phyloP scores from a whole-genome alignment of 2,888 invertebrate species.

The Archaeoteleia sp. region DNA sequence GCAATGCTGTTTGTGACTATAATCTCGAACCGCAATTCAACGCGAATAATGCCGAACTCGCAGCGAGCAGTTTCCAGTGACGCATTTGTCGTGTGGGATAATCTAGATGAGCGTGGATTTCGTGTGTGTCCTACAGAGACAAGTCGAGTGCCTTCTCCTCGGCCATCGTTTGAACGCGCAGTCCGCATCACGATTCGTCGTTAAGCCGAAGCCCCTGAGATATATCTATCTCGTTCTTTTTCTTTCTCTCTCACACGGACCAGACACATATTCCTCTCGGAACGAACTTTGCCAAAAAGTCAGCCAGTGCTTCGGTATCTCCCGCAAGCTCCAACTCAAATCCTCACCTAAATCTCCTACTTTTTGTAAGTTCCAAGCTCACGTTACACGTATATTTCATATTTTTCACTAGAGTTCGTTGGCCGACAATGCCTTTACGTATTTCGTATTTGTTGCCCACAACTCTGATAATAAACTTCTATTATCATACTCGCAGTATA shows the following conservation, averaged over 20 bases:
- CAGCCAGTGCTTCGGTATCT: conserved; percentile 33
- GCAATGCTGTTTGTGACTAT: conserved; percentile 10
- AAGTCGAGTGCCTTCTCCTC: conserved; percentile 42
- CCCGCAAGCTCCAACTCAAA: conserved; percentile 36
- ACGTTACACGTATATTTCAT: conserved; percentile 38
- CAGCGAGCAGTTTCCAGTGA: conserved; percentile 36
- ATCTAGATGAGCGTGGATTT: conserved; percentile 49
- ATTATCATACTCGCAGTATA: conserved; percentile 24
- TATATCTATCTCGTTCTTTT: conserved; percentile 23
- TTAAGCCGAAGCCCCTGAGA: conserved; percentile 55
- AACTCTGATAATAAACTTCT: conserved; percentile 43
- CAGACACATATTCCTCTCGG: conserved; percentile 32
- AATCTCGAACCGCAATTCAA: conserved; percentile 30
- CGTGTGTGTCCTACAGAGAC: conserved; percentile 26
- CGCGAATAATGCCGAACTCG: conserved; percentile 35
- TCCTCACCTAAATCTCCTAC: conserved; percentile 52
- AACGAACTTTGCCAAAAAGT: conserved; percentile 56
- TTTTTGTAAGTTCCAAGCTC: conserved; percentile 35
- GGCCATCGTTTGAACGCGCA: conserved; percentile 29
- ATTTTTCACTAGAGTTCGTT: conserved; percentile 26
- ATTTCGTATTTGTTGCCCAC: conserved; percentile 40
- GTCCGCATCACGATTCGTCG: conserved; percentile 57
- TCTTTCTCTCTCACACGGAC: conserved; percentile 22
- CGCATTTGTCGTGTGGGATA: conserved; percentile 45
- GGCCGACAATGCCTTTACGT: conserved; percentile 20